Evolutionary conservation across 2,888 invertebrate genomes (phyloP), one percentile per base, ranked within the genome.

Genomic region (Ramazzottius varieornatus): DNA sequence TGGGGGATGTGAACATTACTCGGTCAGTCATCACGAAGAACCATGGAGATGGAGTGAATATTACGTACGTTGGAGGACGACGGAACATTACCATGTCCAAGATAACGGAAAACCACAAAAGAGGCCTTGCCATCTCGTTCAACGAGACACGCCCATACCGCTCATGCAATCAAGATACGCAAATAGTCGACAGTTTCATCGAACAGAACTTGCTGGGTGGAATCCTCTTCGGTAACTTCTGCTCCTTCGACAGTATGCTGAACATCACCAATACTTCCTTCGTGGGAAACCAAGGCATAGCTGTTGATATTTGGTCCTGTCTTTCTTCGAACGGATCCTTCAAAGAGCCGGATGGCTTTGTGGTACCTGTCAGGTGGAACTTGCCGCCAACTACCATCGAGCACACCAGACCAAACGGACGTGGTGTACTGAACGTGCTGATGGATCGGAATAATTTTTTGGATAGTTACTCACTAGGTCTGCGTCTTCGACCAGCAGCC

Each of bases 231-330:
- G 93, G 94, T 1, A 98, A 98, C 75, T 92, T 84, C 73, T 94
- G 94, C 72, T 85, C 2, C 81, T 76, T 70, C 33, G 69, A 70
- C 66, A 71, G 76, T 65, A 83, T 71, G 78, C 83, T 93, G 1
- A 94, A 94, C 75, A 82, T 93, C n/a, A 90, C 88, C 0, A 86
- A 86, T n/a, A 91, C 89, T 73, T 83, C 81, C 75, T 90, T 94
- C 74, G 86, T 85, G 70, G 82, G 83, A 64, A 88, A 88, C 70
- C 74, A 81, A 33, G 83, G 84, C 71, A 85, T 85, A 67, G 88
- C 86, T 1, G 77, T 94, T 33, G 85, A 88, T 72, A 80, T 91
- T 66, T 81, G 84, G 67, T 85, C 90, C 0, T 93, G 91, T 75
- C 91, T 87, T 86, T 80, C 68, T 79, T 69, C 71, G 2, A 70